These are phyloP conservation scores for Nyctalus aviator DNA, from an alignment of 2,797 vertebrate species.

Conservation along the genomic window DNA sequence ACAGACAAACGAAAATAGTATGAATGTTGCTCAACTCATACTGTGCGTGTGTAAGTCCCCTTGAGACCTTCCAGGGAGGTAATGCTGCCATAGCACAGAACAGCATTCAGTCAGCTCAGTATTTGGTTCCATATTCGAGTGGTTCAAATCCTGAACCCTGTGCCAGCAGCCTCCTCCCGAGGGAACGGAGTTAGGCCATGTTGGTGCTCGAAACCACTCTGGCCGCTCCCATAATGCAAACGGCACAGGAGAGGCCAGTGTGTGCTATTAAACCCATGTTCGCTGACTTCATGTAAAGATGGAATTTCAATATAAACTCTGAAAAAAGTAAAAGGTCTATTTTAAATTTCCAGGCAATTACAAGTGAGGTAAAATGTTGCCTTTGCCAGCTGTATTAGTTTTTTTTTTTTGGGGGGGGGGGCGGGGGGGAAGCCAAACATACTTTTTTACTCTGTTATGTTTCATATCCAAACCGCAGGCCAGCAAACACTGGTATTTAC, in stretches of 20 bases:
- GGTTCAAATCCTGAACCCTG: neutral
- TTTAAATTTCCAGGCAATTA: conserved; percentile 80
- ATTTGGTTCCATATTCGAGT: neutral
- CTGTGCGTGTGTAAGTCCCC: neutral
- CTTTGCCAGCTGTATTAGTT: conserved; percentile 74
- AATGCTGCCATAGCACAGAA: neutral
- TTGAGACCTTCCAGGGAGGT: neutral
- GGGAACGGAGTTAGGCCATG: neutral
- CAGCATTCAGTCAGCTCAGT: neutral
- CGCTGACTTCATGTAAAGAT: conserved; percentile 66
- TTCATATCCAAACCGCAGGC: conserved; percentile 84
- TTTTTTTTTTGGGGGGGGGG: too few relatives aligned
- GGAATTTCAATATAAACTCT: conserved; percentile 79
- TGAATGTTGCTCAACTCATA: neutral
- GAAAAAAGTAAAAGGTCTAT: conserved; percentile 68
- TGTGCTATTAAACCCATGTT: conserved; percentile 58
- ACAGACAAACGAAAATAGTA: neutral
- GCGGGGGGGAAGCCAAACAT: conserved; percentile 76
- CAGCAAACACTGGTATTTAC: conserved; percentile 84
- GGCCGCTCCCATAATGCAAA: neutral
- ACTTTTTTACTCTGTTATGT: conserved; percentile 77
- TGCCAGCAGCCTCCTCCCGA: neutral
- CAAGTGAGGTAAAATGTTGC: conserved; percentile 77
- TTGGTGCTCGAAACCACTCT: neutral
- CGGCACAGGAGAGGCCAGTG: neutral